Base-by-base conservation (phyloP, 2,797 vertebrate genomes). In the Malurus splendens region DNA sequence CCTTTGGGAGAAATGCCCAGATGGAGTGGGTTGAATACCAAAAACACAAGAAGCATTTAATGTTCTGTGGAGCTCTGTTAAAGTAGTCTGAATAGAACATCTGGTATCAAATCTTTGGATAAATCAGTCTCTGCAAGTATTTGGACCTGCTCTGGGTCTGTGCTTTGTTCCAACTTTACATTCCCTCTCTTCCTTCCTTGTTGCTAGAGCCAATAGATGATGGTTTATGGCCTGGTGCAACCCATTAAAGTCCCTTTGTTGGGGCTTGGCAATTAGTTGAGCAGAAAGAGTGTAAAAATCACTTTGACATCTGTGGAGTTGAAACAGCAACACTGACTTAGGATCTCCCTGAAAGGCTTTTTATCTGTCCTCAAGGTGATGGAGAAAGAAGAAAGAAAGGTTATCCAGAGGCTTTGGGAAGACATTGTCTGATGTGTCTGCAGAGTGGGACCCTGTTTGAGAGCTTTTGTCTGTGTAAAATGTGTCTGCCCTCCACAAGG, bases 81-180 rank as follows among this genome's bases (percentile, higher is more conserved):
- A 92, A 93, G 65, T 54, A 79, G 50, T 89, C 82, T 89, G 85
- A 91, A 61, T 66, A 79, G 71, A 86, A 79, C 91, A 88, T 93
- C 86, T 92, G 89, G 77, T 86, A 83, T 82, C 64, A 79, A 83
- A 86, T 84, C 59, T 84, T 90, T 7, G 32, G 48, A 82, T 92
- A 65, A 78, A 87, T 88, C 80, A 67, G 55, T 82, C 83, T 73
- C 51, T 89, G 51, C 47, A 75, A 90, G 59, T 86, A 74, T 81
- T 83, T 94, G 87, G 91, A 82, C 83, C 74, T 86, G 71, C 54
- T 64, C 45, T 86, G 71, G 79, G 20, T 79, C 54, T 92, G 64
- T 73, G 60, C 67, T 89, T 88, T 89, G 45, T 92, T 94, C 89
- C 93, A 93, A 56, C 50, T 90, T 82, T 90, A 71, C 83, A 73